Base-by-base conservation (phyloP, 1,140 invertebrate genomes). In the Colletes gigas region DNA sequence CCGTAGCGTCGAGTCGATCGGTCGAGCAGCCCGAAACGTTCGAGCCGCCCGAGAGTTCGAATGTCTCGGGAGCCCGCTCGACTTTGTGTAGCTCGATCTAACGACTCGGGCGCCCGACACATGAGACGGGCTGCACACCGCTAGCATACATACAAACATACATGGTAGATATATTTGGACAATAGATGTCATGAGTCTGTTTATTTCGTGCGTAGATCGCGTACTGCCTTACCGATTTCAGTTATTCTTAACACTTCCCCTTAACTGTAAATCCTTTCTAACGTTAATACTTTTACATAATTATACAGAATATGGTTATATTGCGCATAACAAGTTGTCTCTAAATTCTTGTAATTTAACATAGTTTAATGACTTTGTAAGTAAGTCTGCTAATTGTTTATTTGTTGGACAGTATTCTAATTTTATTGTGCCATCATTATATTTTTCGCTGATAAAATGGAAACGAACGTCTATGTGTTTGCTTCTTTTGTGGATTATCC, bases 341-440 rank as follows among this genome's bases (percentile, higher is more conserved):
- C 39, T 74, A 54, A 7, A 59, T 5, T 19, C 30, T 9, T 68
- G 1, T 17, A 76, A 76, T 50, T 76, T 76, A 4, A 41, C 6
- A 14, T 5, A 17, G 30, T 19, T 47, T 47, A 76, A 8, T 17
- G 54, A 54, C 15, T 76, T 76, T 1, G 74, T 67, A 8, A 76
- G 15, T 0, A 76, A n/a, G 21, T 76, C 55, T 4, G 74, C 41
- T 3, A 67, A 0, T 59, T 76, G 74, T 4, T 59, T 30, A 10
- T 60, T 15, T 17, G 74, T 68, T 4, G 65, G n/a, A 50, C 65
- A 76, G 59, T 76, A 76, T 60, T 76, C 54, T 5, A 76, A n/a
- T 0, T 76, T 30, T 17, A 76, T 9, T 4, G 44, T 17, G 10
- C 60, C 47, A 0, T 47, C 44, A 14, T 50, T 68, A 6, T 67